phyloP scores from a whole-genome alignment of 2,888 invertebrate genomes.

The Sympetrum striolatum region DNA sequence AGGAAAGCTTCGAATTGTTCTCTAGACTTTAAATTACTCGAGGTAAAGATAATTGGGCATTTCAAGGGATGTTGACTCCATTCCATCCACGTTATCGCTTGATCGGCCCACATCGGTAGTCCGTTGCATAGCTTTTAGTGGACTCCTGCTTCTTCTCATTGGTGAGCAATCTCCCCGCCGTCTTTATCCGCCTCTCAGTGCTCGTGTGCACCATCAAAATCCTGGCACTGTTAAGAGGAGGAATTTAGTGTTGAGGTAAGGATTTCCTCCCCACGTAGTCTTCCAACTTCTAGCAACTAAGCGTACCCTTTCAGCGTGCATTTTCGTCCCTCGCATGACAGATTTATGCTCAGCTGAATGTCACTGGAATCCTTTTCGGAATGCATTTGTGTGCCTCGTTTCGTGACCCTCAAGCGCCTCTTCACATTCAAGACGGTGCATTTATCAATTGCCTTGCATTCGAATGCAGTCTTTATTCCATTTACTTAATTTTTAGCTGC shows the following conservation, averaged over 20 bases:
- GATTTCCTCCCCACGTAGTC: neutral
- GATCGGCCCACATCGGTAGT: neutral
- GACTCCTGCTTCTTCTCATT: neutral
- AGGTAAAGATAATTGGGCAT: too few species aligned
- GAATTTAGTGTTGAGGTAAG: neutral
- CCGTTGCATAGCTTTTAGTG: neutral
- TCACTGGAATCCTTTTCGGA: neutral
- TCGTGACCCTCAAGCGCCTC: neutral
- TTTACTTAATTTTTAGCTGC: neutral
- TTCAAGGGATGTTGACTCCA: neutral
- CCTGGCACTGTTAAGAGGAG: neutral
- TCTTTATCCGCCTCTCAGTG: neutral
- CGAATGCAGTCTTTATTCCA: neutral
- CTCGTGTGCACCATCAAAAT: neutral
- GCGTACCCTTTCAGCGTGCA: neutral
- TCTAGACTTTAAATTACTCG: too few species aligned
- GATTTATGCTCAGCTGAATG: conserved; percentile 5
- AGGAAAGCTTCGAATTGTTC: too few species aligned
- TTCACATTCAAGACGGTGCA: neutral
- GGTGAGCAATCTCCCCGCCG: neutral
- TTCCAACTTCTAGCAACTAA: neutral
- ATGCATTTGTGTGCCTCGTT: neutral
- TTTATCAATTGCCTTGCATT: neutral
- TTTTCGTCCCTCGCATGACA: neutral
- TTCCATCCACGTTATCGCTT: neutral